Conservation (phyloP, 2,797 vertebrate genomes). For the Selene dorsalis region DNA sequence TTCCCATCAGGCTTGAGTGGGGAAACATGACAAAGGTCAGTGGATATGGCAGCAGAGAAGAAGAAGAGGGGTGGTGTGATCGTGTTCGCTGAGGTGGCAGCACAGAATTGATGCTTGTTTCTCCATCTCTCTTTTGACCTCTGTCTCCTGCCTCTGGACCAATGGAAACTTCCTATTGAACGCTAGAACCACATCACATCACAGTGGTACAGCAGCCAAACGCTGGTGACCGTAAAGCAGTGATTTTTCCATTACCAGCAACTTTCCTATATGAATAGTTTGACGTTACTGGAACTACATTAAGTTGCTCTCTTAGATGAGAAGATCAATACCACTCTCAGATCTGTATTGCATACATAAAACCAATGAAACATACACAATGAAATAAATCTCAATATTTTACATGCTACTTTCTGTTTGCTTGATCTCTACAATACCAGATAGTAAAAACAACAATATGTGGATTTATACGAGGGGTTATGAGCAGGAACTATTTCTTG, state of each 20-base stretch:
- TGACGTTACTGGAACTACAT: background rate
- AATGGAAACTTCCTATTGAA: background rate
- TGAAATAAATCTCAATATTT: background rate
- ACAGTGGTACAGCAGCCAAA: background rate
- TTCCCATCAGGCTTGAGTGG: conserved; percentile 14
- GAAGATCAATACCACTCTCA: background rate
- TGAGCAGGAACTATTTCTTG: background rate
- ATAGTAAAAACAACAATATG: too few relatives aligned
- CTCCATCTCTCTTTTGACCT: background rate
- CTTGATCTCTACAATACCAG: background rate
- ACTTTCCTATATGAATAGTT: background rate
- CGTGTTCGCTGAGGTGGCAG: background rate
- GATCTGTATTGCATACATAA: background rate
- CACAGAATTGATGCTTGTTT: background rate
- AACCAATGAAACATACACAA: background rate
- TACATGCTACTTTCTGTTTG: background rate
- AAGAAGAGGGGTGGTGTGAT: background rate
- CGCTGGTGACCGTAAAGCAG: background rate
- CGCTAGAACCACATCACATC: background rate
- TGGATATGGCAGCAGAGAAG: background rate
- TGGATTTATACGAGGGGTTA: background rate
- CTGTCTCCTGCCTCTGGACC: conserved; percentile 6
- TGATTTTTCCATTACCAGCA: background rate
- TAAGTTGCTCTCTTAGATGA: background rate
- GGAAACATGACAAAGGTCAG: conserved; percentile 20